Conservation (phyloP, 2,113 vertebrate species). For the Clarias magur region DNA sequence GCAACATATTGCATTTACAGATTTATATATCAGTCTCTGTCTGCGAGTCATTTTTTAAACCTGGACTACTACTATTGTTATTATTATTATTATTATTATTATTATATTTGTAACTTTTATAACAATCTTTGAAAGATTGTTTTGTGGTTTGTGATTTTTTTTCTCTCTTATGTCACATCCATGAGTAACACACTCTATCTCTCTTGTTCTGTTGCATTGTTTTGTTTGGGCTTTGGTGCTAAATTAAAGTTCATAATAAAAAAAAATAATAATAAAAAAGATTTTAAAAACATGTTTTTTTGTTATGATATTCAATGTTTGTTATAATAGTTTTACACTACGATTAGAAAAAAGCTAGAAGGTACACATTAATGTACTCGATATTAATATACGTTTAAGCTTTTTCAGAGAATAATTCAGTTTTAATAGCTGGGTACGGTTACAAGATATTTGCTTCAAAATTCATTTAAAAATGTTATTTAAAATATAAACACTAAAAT, state of each 20-base stretch:
- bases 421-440: background rate
- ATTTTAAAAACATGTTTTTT: no score
- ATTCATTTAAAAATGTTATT: background rate
- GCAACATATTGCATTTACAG: background rate
- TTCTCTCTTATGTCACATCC: background rate
- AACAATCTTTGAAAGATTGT: background rate
- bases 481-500: background rate
- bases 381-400: background rate
- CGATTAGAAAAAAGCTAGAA: background rate
- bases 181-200: slow-evolving; percentile 2
- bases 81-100: no score
- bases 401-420: background rate
- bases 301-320: background rate
- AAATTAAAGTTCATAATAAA: slow-evolving; percentile 61
- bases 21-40: background rate
- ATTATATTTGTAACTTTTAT: background rate
- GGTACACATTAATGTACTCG: background rate
- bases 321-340: background rate
- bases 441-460: background rate
- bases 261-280: background rate
- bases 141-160: background rate
- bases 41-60: background rate
- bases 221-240: slow-evolving; percentile 58
- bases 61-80: background rate
- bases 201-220: slow-evolving; percentile 37